Percentiles rank a stretch among this genome's conserved stretches.
Evolutionary conservation across 2,113 vertebrate genomes (phyloP).

Genomic region (Bolborhynchus lineola): DNA sequence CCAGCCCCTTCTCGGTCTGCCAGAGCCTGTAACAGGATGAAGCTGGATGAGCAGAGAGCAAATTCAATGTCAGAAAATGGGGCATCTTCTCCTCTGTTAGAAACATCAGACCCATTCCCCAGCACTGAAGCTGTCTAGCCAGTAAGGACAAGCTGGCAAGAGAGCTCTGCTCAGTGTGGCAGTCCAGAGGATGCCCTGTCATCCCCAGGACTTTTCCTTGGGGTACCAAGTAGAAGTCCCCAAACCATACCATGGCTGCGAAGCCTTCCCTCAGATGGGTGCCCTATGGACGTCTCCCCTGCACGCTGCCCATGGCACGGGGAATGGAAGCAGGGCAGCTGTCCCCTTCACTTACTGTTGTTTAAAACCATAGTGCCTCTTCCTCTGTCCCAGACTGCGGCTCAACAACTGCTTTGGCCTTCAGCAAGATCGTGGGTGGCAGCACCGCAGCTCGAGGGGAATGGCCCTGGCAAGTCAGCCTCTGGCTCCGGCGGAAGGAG

Average conservation of each 20-base stretch:
- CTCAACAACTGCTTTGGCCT: conserved; percentile 63
- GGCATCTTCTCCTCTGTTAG: not conserved
- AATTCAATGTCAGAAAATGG: not conserved
- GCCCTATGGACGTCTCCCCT: not conserved
- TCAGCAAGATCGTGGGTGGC: conserved; percentile 88
- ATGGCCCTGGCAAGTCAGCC: conserved; percentile 94
- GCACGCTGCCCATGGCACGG: not conserved
- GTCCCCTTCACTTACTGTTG: not conserved
- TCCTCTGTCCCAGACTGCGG: conserved; percentile 83
- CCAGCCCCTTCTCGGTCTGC: not conserved
- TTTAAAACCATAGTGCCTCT: not conserved
- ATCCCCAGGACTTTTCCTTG: not conserved
- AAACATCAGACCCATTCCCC: not conserved
- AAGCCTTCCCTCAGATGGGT: not conserved
- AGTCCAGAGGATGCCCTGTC: not conserved
- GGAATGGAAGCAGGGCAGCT: not conserved
- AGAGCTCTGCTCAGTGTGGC: not conserved
- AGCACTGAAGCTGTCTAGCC: not conserved
- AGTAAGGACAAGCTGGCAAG: not conserved
- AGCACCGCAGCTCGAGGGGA: conserved; percentile 80
- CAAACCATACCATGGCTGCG: not conserved
- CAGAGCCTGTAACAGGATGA: not conserved
- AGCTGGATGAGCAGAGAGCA: not conserved
- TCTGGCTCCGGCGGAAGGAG: conserved; percentile 82
- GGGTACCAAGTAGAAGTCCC: not conserved